Percentiles rank a stretch among this genome's conserved stretches.
phyloP scores from a whole-genome alignment of 2,113 vertebrate species.

The Brachionichthys hirsutus region DNA sequence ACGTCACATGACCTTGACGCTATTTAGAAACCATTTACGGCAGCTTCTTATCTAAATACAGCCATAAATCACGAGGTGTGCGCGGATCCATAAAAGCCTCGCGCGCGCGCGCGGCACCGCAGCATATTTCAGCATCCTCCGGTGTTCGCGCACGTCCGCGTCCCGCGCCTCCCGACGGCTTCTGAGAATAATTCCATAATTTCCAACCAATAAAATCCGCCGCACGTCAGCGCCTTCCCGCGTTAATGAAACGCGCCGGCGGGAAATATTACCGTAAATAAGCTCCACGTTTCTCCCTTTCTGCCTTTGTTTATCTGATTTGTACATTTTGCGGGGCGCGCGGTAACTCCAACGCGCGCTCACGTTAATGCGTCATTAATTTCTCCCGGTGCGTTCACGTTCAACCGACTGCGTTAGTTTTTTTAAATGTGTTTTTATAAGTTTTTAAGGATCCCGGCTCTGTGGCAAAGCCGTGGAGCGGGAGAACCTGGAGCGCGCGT shows the following conservation, averaged over 20 bases:
- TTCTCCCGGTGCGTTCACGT: conserved; percentile 14
- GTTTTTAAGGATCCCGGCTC: too few species aligned
- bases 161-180: too few species aligned
- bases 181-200: not conserved
- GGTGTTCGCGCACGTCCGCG: too few species aligned
- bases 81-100: conserved; percentile 89
- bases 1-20: conserved; percentile 87
- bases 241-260: too few species aligned
- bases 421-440: too few species aligned
- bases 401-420: too few species aligned
- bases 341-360: conserved; percentile 3
- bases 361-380: conserved; percentile 46
- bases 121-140: conserved; percentile 76
- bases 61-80: conserved; percentile 88
- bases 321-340: not conserved
- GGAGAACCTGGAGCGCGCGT: too few species aligned
- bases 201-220: not conserved
- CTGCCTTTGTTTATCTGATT: too few species aligned
- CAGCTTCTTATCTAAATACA: conserved; percentile 94
- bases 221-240: not conserved
- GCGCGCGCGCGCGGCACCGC: conserved; percentile 74
- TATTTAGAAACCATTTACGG: conserved; percentile 81
- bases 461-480: too few species aligned
- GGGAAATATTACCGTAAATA: too few species aligned
- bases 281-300: too few species aligned